phyloP scores from a whole-genome alignment of 35 echinoderm and acorn worm species.

The Apostichopus japonicus region DNA sequence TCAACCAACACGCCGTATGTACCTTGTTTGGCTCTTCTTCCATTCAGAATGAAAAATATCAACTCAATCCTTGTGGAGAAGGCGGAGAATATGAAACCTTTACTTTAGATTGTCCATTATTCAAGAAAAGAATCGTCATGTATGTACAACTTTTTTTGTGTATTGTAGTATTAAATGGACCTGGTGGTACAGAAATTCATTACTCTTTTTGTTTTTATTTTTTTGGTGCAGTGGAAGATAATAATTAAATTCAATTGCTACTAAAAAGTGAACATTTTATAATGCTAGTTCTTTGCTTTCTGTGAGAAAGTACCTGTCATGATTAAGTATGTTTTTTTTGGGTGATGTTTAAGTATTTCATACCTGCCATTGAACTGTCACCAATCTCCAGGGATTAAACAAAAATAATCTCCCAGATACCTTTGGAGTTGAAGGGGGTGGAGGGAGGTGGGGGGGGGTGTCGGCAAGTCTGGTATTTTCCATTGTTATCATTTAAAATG shows the following conservation, averaged over 20 bases:
- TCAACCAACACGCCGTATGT: background rate
- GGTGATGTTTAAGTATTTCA: no score
- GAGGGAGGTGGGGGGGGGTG: no score
- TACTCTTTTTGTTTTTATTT: background rate
- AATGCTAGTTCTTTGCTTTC: no score
- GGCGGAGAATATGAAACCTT: constrained; percentile 99
- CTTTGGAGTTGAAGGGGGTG: no score
- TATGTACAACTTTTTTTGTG: constrained; percentile 56
- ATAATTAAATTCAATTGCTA: no score
- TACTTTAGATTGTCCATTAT: constrained; percentile 93
- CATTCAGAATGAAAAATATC: constrained; percentile 90
- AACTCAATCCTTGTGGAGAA: constrained; percentile 95
- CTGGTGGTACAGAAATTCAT: background rate
- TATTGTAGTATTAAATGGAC: background rate
- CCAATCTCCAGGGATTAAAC: no score
- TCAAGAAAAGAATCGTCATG: constrained; percentile 87
- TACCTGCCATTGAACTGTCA: no score
- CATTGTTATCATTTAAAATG: no score
- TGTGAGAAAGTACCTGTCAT: background rate
- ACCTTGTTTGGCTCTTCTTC: background rate
- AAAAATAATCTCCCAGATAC: no score
- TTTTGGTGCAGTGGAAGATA: background rate
- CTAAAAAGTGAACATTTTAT: no score
- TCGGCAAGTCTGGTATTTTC: no score
- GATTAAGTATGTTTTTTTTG: no score